Evolutionary conservation across 2,113 vertebrate species (phyloP).

Genomic region (Dicrurus megarhynchus): DNA sequence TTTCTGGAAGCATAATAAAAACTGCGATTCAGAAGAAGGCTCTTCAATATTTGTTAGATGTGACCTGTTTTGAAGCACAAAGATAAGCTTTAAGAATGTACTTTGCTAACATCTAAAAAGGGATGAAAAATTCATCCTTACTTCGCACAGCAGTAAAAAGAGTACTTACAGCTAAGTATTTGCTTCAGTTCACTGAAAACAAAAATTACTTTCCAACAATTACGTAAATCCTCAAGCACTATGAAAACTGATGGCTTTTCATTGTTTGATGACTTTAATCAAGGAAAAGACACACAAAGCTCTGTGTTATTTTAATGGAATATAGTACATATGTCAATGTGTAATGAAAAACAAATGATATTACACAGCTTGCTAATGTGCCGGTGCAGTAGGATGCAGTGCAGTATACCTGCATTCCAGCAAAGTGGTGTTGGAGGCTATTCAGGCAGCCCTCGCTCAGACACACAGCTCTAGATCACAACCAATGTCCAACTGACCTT

Average conservation of each 20-base stretch:
- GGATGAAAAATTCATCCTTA: neutral
- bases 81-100: neutral
- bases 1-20: neutral
- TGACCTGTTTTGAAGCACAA: neutral
- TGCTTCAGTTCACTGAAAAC: neutral
- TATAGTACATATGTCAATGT: neutral
- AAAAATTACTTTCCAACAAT: neutral
- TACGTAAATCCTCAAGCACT: neutral
- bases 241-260: neutral
- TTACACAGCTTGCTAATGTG: neutral
- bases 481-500: neutral
- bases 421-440: neutral
- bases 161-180: neutral
- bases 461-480: neutral
- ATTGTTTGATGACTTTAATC: neutral
- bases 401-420: neutral
- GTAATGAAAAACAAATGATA: neutral
- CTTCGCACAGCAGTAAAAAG: neutral
- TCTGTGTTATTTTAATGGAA: neutral
- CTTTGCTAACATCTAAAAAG: neutral
- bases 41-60: neutral
- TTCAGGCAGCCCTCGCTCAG: neutral
- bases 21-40: neutral
- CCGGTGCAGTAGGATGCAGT: neutral
- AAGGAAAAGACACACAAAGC: neutral